Percentiles rank a stretch among this genome's conserved stretches.
These are phyloP conservation scores for Limnephilus auricula DNA, from an alignment of 2,888 invertebrate species.

Conservation along the genomic window DNA sequence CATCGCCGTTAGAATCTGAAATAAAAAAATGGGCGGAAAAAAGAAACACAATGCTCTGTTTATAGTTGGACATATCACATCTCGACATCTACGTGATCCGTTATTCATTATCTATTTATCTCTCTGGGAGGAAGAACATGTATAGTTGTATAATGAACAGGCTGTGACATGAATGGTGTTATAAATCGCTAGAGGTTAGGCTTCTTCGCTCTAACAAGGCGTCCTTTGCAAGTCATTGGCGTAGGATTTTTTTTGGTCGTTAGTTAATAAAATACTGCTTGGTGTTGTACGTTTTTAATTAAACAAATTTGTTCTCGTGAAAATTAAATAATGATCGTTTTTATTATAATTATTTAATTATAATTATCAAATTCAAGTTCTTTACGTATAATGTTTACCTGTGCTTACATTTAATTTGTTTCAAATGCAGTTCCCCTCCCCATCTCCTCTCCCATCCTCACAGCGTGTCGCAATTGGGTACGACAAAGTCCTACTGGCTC, in stretches of 20 bases:
- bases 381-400: too few species aligned
- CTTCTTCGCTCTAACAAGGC: not conserved
- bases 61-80: slow-evolving; percentile 39
- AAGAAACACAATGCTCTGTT: slow-evolving; percentile 49
- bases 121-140: not conserved
- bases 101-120: slow-evolving; percentile 23
- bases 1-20: slow-evolving; percentile 17
- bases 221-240: not conserved
- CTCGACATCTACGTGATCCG: slow-evolving; percentile 45
- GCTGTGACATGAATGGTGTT: slow-evolving; percentile 53
- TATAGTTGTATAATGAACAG: not conserved
- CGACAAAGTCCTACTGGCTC: too few species aligned
- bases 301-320: too few species aligned
- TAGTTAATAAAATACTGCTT: not conserved
- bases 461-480: too few species aligned
- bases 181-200: slow-evolving; percentile 52
- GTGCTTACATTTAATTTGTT: too few species aligned
- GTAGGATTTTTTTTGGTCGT: not conserved
- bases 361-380: too few species aligned
- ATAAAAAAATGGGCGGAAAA: not conserved
- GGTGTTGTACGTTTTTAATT: too few species aligned
- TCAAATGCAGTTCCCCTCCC: too few species aligned
- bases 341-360: too few species aligned
- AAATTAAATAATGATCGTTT: not conserved
- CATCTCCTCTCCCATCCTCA: too few species aligned